Evolutionary conservation across 2,797 vertebrate species (phyloP), one percentile per base, ranked within the genome.

Genomic region (Microhierax caerulescens): DNA sequence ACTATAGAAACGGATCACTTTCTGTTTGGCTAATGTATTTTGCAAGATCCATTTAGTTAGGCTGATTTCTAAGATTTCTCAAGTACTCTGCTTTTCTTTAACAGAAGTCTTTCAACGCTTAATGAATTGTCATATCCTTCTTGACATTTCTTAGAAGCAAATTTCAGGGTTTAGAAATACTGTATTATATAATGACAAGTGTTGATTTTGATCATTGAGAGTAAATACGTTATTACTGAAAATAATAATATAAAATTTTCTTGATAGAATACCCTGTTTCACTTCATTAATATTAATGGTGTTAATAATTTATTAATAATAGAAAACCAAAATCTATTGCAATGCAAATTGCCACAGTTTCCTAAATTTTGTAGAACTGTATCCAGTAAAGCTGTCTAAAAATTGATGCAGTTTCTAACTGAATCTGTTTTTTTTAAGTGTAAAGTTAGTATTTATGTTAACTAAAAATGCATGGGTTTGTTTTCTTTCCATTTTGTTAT

Each of bases 81-180:
- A 92, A 85, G 60, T 77, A 67, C 25, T 78, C 24, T 48, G 6
- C 80, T 87, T 95, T 93, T 96, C 51, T 95, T 96, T 82, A 61
- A 72, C 8, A 59, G 8, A 78, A 86, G 39, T 45, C 30, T 90
- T 90, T 86, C n/a, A 85, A 50, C 14, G 54, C 37, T 69, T 54
- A 84, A 75, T 75, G 50, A 89, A 54, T 78, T 92, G 48, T 93
- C 16, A 41, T 54, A 79, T 73, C 36, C 36, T 94, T 77, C 88
- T 82, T 96, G 80, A 78, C 37, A 69, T 54, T 51, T 92, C 56
- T 79, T 88, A 72, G 39, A 83, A 73, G 47, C 2, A 63, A 67
- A 89, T 92, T 89, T 72, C 30, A 28, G 60, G 70, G 89, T 95
- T 85, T 85, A 59, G 15, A 5, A 68, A 56, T 28, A 47, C 27